Percentiles rank a stretch among this genome's conserved stretches.
phyloP scores from a whole-genome alignment of 2,113 vertebrate genomes.

The Oncorhynchus gorbuscha region DNA sequence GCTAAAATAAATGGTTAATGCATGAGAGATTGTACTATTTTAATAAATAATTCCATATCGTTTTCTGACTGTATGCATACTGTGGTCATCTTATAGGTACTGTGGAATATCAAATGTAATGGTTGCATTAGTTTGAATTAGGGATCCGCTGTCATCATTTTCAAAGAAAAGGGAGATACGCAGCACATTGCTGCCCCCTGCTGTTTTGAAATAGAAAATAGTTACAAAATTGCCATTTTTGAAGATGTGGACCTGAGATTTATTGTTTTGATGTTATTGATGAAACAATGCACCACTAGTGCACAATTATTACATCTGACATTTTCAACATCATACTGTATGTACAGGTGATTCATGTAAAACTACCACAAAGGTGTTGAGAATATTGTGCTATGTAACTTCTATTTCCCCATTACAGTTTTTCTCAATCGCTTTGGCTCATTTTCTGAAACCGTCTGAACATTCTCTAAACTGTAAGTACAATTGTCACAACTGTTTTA shows the following conservation, averaged over 20 bases:
- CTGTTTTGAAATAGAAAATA: constrained; percentile 35
- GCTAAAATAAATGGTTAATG: constrained; percentile 18
- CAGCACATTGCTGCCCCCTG: constrained; percentile 62
- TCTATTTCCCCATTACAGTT: not conserved
- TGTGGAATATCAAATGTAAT: not conserved
- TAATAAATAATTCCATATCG: constrained; percentile 32
- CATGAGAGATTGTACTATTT: constrained; percentile 37
- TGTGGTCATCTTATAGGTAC: not conserved
- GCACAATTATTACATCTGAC: not conserved
- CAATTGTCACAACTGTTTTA: too few species aligned
- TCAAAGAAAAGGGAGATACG: not conserved
- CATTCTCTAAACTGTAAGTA: too few species aligned
- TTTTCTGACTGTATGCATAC: constrained; percentile 45
- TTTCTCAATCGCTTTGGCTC: too few species aligned
- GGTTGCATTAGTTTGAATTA: not conserved
- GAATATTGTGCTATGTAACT: not conserved
- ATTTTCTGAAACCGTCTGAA: too few species aligned
- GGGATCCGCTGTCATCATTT: not conserved
- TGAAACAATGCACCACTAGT: not conserved
- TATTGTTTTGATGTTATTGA: too few species aligned
- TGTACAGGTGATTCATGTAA: not conserved
- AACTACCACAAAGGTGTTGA: not conserved
- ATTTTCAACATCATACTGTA: not conserved
- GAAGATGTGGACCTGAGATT: not conserved
- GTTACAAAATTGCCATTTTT: not conserved